Base-by-base conservation (phyloP, 2,888 invertebrate species). In the Hydraecia micacea region DNA sequence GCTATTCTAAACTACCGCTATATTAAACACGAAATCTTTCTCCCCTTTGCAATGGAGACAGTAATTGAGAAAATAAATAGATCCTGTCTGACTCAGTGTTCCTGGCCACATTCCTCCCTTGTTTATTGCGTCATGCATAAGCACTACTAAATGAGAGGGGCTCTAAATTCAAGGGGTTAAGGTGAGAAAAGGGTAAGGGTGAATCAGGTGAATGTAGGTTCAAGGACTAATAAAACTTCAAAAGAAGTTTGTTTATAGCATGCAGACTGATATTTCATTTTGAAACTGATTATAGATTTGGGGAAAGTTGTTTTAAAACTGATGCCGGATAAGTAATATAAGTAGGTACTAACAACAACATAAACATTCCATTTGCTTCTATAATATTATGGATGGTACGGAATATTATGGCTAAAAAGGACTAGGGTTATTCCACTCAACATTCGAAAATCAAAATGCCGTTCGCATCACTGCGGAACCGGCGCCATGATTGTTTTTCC, bases 401-500 rank as follows among this genome's bases (percentile, higher is more conserved):
- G 15, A 65, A 66, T 62, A 73, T 18, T 58, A 46, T 28, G 18
- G 1, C 7, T 28, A 80, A 28, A 66, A 68, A 74, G 55, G 52
- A 58, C 66, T 39, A 39, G 18, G 32, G n/a, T 79, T 55, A 67
- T 67, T 71, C 46, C 25, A 77, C 15, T 58, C 32, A 46, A 71
- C 32, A 46, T 80, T 69, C 49, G 15, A 73, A 78, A 77, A 84
- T 88, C 73, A 83, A 80, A 81, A 87, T 87, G 66, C 83, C 52
- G 15, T 66, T 63, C 80, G 63, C 79, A 82, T 62, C 52, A 85
- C 71, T 70, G 68, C 80, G 75, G 76, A 81, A 63, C 75, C 75
- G 69, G 62, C 62, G 74, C 77, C 80, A 84, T 83, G 75, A 86
- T 83, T 62, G 77, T 84, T 86, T 86, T 87, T 86, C 55, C 68